Conservation (phyloP, 2,113 vertebrate species). For the Leptobrachium ailaonicum region DNA sequence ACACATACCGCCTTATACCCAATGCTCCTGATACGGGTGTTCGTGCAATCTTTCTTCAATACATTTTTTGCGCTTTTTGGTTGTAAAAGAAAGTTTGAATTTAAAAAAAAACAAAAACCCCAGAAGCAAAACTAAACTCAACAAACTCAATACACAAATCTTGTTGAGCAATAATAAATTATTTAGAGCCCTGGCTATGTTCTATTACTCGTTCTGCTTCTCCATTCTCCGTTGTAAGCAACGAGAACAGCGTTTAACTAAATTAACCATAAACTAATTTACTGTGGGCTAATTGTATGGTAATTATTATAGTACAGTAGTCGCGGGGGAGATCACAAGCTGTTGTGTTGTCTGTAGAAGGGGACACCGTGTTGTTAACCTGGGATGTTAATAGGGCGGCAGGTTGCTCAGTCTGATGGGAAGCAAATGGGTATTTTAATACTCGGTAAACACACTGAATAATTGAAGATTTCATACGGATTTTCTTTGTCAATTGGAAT, state of each 20-base stretch:
- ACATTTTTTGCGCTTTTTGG: background rate
- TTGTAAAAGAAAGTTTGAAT: background rate
- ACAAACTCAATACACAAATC: conserved; percentile 1
- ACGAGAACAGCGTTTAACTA: conserved; percentile 10
- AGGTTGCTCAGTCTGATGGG: background rate
- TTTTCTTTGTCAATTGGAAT: conserved; percentile 24
- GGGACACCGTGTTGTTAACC: background rate
- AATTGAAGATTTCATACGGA: conserved; percentile 13
- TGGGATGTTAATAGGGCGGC: background rate
- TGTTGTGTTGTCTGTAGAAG: conserved; percentile 4
- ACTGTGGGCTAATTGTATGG: conserved; percentile 41
- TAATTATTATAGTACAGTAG: conserved; percentile 26
- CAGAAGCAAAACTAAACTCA: background rate
- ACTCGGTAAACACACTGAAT: conserved; percentile 22
- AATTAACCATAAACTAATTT: conserved; percentile 41
- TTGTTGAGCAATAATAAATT: conserved; percentile 30
- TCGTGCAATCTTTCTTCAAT: no score
- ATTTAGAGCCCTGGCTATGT: conserved; percentile 35
- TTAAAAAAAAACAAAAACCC: background rate
- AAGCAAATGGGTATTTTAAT: conserved; percentile 25
- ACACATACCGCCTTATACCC: no score
- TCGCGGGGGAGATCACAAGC: conserved; percentile 15
- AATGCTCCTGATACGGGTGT: no score
- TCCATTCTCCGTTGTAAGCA: conserved; percentile 6
- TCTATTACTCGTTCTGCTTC: conserved; percentile 15